phyloP scores from a whole-genome alignment of 2,113 vertebrate genomes.

The Ancistrus triradiatus region DNA sequence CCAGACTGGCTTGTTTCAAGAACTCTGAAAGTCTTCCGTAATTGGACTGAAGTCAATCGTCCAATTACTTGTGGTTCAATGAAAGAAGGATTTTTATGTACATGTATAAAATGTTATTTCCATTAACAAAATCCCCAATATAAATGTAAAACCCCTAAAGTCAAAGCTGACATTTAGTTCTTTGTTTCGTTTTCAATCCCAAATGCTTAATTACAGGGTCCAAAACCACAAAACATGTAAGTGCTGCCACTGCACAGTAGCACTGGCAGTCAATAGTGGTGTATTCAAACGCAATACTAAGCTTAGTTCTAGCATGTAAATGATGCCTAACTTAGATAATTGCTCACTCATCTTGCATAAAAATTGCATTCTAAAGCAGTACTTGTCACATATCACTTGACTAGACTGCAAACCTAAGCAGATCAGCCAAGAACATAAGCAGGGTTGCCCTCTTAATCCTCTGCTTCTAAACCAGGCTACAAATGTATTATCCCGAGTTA shows the following conservation, averaged over 20 bases:
- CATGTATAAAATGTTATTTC: not conserved
- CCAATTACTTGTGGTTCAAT: slow-evolving; percentile 2
- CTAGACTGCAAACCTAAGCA: not conserved
- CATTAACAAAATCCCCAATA: not conserved
- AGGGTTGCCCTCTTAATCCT: not conserved
- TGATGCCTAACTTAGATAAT: slow-evolving; percentile 18
- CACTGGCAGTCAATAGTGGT: not conserved
- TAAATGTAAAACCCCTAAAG: not conserved
- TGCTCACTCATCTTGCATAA: no score
- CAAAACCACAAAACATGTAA: not conserved
- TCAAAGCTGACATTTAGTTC: slow-evolving; percentile 10
- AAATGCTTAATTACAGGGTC: not conserved
- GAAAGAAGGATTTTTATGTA: not conserved
- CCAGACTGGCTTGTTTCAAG: no score
- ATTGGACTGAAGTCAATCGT: slow-evolving; percentile 4
- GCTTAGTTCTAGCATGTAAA: no score
- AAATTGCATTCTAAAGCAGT: no score
- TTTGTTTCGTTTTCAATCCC: slow-evolving; percentile 1
- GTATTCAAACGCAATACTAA: no score
- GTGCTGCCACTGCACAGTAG: not conserved
- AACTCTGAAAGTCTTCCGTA: no score
- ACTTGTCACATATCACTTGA: no score
- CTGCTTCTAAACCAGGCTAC: not conserved
- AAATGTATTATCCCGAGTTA: slow-evolving; percentile 18
- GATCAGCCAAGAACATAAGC: slow-evolving; percentile 1